Percentiles rank a stretch among this genome's conserved stretches.
These are phyloP conservation scores for Mythimna albipuncta DNA, from an alignment of 2,888 invertebrate species.

Conservation along the genomic window DNA sequence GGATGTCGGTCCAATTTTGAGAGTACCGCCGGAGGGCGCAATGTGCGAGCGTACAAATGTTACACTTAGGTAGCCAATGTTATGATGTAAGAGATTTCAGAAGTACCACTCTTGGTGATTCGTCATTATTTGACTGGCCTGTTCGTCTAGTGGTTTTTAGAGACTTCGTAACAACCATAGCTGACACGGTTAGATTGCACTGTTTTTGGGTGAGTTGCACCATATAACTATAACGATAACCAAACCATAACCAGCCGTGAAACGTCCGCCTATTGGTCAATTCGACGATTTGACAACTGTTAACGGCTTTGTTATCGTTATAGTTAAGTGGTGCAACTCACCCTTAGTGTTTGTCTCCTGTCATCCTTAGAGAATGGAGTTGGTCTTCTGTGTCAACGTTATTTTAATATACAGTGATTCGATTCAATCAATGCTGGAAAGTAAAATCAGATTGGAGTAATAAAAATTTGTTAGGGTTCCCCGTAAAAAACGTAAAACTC, in stretches of 20 bases:
- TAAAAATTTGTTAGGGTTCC: slow-evolving; percentile 56
- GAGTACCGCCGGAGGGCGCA: slow-evolving; percentile 52
- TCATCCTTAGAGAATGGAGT: neutral
- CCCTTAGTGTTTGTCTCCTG: too few relatives aligned
- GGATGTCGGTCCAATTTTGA: slow-evolving; percentile 69
- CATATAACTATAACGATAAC: too few relatives aligned
- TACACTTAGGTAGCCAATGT: slow-evolving; percentile 29
- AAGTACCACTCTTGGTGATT: slow-evolving; percentile 21
- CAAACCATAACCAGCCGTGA: too few relatives aligned
- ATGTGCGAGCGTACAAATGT: slow-evolving; percentile 50
- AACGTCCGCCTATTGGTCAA: too few relatives aligned
- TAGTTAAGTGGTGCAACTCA: too few relatives aligned
- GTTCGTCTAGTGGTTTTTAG: too few relatives aligned
- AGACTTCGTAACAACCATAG: too few relatives aligned
- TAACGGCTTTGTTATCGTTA: too few relatives aligned
- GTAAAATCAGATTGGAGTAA: slow-evolving; percentile 58
- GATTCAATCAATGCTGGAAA: slow-evolving; percentile 58
- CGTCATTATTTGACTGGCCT: too few relatives aligned
- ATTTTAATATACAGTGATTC: slow-evolving; percentile 41
- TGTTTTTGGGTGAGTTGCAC: too few relatives aligned
- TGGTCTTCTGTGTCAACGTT: slow-evolving; percentile 35
- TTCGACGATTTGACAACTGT: too few relatives aligned
- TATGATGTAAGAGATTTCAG: slow-evolving; percentile 4
- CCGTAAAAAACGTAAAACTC: slow-evolving; percentile 33
- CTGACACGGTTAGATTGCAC: too few relatives aligned